These are phyloP conservation scores for Pogonomyrmex barbatus DNA, from an alignment of 1,140 invertebrate genomes.

Conservation along the genomic window DNA sequence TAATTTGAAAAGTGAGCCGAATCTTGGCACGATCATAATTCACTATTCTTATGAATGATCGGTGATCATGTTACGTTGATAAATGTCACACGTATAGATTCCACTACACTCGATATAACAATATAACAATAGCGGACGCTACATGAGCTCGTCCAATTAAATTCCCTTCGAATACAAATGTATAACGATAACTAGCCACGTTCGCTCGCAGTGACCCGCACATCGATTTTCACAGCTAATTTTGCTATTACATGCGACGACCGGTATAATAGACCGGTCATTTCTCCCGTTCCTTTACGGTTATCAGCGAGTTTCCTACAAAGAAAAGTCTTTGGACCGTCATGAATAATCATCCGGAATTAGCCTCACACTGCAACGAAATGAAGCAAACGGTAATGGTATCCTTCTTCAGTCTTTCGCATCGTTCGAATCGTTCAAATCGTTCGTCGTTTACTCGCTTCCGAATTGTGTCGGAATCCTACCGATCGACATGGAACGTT, in stretches of 20 bases:
- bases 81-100: not conserved
- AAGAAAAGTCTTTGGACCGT: not conserved
- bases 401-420: not conserved
- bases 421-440: not conserved
- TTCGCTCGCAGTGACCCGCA: not conserved
- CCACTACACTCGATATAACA: not conserved
- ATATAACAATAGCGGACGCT: constrained; percentile 1
- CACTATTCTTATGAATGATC: constrained; percentile 18
- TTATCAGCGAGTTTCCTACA: not conserved
- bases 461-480: not conserved
- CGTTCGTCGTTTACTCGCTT: not conserved
- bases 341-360: not conserved
- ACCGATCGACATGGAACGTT: not conserved
- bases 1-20: not conserved
- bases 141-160: constrained; percentile 15
- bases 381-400: not conserved
- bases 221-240: constrained; percentile 20
- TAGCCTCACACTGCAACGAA: not conserved
- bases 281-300: not conserved
- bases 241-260: constrained; percentile 19
- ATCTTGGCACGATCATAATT: constrained; percentile 13
- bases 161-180: not conserved
- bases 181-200: not conserved
- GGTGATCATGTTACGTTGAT: not conserved
- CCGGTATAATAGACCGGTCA: not conserved